Conservation (phyloP, 1,140 invertebrate species). For the Apis cerana region DNA sequence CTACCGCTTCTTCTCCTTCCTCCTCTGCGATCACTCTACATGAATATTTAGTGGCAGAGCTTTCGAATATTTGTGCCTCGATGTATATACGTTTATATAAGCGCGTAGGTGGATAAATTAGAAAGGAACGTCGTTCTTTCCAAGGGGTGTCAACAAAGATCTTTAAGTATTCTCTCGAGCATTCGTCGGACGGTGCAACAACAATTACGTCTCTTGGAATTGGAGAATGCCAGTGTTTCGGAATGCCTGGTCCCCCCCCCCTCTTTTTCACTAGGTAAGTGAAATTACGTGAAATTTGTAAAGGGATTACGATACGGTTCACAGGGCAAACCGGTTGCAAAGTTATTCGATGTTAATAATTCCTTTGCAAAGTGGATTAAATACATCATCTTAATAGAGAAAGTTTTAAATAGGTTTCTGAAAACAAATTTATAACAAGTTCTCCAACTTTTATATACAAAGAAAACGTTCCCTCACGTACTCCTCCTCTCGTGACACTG, state of each 20-base stretch:
- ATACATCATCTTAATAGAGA: conserved; percentile 19
- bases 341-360: conserved; percentile 7
- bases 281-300: no score
- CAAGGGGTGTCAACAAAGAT: no score
- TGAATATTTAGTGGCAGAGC: conserved; percentile 61
- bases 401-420: background rate
- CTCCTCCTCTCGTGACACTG: background rate
- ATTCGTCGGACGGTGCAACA: no score
- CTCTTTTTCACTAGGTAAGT: no score
- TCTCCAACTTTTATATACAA: background rate
- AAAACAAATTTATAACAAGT: background rate
- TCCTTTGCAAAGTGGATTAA: conserved; percentile 3
- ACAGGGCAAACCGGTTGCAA: background rate
- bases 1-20: background rate
- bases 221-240: no score
- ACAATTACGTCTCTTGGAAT: no score
- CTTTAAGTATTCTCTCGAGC: background rate
- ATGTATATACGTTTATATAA: no score
- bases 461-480: background rate
- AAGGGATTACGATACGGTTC: background rate
- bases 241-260: no score
- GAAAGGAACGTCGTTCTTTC: background rate
- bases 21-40: conserved; percentile 39
- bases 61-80: background rate
- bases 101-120: conserved; percentile 38